Evolutionary conservation across 2,797 vertebrate species (phyloP).

Genomic region (Centropyge bicolor): DNA sequence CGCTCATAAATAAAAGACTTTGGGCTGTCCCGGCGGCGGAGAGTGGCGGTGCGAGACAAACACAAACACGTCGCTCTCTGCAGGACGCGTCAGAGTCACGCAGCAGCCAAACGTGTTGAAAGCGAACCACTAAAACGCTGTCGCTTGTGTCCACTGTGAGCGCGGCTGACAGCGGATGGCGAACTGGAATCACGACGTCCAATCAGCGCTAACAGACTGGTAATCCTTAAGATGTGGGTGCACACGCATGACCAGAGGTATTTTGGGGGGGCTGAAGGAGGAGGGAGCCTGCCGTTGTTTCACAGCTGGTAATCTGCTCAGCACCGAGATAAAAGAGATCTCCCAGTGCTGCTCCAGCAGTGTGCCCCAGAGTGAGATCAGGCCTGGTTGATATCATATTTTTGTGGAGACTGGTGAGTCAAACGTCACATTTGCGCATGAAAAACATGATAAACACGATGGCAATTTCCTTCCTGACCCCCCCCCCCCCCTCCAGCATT

Average conservation of each 20-base stretch:
- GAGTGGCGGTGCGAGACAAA: conserved; percentile 48
- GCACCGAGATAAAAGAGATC: conserved; percentile 60
- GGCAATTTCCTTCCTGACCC: background rate
- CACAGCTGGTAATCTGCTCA: conserved; percentile 68
- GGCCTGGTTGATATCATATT: conserved; percentile 39
- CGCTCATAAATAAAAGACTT: conserved; percentile 48
- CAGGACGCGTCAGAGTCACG: conserved; percentile 26
- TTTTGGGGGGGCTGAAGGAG: conserved; percentile 50
- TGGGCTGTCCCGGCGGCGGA: conserved; percentile 28
- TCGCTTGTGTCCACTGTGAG: conserved; percentile 42
- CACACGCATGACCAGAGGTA: conserved; percentile 55
- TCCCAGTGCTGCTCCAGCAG: conserved; percentile 38
- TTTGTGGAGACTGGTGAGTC: conserved; percentile 22
- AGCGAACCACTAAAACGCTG: conserved; percentile 46
- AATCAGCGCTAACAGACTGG: conserved; percentile 36
- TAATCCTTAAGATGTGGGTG: conserved; percentile 55
- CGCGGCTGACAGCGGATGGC: conserved; percentile 31
- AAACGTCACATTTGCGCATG: conserved; percentile 16
- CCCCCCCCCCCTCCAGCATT: background rate
- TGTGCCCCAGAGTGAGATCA: conserved; percentile 46
- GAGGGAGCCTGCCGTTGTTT: conserved; percentile 52
- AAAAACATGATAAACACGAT: conserved; percentile 23
- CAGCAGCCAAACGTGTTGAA: conserved; percentile 33
- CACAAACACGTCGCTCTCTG: conserved; percentile 53
- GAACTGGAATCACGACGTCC: conserved; percentile 53